A percentile compares a stretch with the other conserved stretches of the same genome.
Conservation (phyloP, 2,113 vertebrate species). For the Cololabis saira region DNA sequence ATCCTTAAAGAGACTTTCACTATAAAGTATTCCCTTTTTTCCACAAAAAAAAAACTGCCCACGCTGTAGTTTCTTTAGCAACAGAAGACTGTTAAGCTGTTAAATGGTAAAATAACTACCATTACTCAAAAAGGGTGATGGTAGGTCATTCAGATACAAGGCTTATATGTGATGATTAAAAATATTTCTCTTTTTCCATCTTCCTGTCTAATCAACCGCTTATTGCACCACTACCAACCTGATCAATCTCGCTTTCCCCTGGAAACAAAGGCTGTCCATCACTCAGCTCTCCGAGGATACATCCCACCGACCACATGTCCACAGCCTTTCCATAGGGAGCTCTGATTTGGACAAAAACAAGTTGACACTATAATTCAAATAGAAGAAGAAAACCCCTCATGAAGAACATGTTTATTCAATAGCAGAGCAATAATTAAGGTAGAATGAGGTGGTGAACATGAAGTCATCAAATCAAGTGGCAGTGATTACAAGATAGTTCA, state of each 20-base stretch:
- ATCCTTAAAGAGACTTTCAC: no score
- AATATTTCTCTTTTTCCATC: not conserved
- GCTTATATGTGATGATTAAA: not conserved
- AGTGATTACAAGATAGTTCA: not conserved
- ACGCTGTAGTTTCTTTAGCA: no score
- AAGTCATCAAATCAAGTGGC: not conserved
- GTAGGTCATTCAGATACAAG: not conserved
- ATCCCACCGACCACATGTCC: slow-evolving; percentile 99
- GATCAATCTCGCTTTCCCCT: slow-evolving; percentile 98
- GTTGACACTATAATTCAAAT: not conserved
- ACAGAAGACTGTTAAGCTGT: no score
- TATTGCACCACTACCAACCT: slow-evolving; percentile 53
- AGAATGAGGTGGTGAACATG: not conserved
- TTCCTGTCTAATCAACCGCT: not conserved
- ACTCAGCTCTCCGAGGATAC: slow-evolving; percentile 97
- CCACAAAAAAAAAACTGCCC: no score
- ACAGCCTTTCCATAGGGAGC: slow-evolving; percentile 97
- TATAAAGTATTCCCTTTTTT: no score
- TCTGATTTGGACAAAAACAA: slow-evolving; percentile 67
- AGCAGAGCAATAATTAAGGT: slow-evolving; percentile 4
- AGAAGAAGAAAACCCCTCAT: not conserved
- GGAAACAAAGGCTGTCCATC: slow-evolving; percentile 98
- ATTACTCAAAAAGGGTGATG: not conserved
- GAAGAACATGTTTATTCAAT: not conserved
- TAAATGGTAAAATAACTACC: not conserved